Base-by-base conservation (phyloP, 2,797 vertebrate species). In the Balearica regulorum region DNA sequence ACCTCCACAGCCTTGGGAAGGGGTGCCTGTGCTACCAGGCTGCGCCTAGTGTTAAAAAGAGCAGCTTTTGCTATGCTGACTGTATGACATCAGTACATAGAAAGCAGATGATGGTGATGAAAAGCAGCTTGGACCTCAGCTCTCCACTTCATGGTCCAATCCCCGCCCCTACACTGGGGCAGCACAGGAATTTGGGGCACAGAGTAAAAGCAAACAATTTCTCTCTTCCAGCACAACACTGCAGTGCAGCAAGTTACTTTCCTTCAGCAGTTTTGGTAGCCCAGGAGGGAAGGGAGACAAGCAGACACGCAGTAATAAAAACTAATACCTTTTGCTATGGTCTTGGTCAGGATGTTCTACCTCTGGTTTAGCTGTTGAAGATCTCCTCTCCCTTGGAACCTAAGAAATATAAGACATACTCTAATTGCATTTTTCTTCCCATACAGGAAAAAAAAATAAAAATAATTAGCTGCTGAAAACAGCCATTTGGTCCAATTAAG, bases 381-480 rank as follows among this genome's bases (percentile, higher is more conserved):
- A 98, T 97, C 99, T 98, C 95, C 99, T 99, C 46, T 99, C 99
- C 95, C 99, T 98, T 88, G 99, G 99, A 97, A 99, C 99, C 99
- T 99, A 97, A 53, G 97, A 93, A 94, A 92, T 35, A 55, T 33
- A 85, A 77, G 64, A 83, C 43, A 31, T 62, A 44, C 8, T 93
- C 4, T 5, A 91, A 79, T 73, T 44, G 29, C 46, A 17, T 41
- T 70, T 62, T 48, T 84, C 41, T 22, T 82, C 39, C 17, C 21
- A 22, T 35, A 57, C 7, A 39, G 39, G 76, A 33, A 64, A 39
- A 33, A 53, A 15, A 54, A 33, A 64, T 39, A 33, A 53, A 15
- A 54, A 48, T 37, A 58, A 3, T 1, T 1, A 53, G 24, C 25
- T 81, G 39, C 54, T 65, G 60, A 68, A 69, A 80, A 61, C 12